These are phyloP conservation scores for Synanthedon formicaeformis DNA, from an alignment of 2,888 invertebrate genomes.

Conservation along the genomic window DNA sequence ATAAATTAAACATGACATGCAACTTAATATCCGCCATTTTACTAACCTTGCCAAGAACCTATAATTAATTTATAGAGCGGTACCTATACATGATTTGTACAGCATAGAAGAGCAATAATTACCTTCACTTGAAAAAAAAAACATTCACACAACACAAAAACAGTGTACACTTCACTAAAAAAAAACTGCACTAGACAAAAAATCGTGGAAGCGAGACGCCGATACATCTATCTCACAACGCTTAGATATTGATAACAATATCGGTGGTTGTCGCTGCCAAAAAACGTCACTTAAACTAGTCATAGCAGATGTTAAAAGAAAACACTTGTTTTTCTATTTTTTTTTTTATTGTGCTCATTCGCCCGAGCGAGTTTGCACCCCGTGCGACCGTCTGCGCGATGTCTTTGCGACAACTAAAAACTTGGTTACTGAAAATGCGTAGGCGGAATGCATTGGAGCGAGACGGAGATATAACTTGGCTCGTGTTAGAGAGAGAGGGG, in stretches of 20 bases:
- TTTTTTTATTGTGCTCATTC: slow-evolving; percentile 16
- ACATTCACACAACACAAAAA: slow-evolving; percentile 22
- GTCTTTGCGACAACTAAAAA: slow-evolving; percentile 64
- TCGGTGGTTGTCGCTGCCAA: slow-evolving; percentile 8
- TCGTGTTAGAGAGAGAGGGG: slow-evolving; percentile 23
- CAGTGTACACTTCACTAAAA: slow-evolving; percentile 13
- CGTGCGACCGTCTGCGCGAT: slow-evolving; percentile 33
- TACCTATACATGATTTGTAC: too few species aligned
- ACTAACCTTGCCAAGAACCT: not conserved
- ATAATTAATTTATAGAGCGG: not conserved
- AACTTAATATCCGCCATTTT: not conserved
- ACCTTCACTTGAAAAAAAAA: slow-evolving; percentile 25
- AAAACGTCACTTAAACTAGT: slow-evolving; percentile 16
- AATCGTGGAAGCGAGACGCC: slow-evolving; percentile 18
- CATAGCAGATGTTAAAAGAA: slow-evolving; percentile 12
- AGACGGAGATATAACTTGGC: slow-evolving; percentile 24
- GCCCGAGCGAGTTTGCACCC: slow-evolving; percentile 23
- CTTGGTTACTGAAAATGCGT: slow-evolving; percentile 45
- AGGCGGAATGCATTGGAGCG: slow-evolving; percentile 47
- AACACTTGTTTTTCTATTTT: slow-evolving; percentile 14
- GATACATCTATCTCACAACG: slow-evolving; percentile 17
- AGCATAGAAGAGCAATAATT: slow-evolving; percentile 13
- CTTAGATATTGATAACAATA: slow-evolving; percentile 20
- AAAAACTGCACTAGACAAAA: slow-evolving; percentile 17
- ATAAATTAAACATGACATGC: not conserved